A percentile compares a stretch with the other conserved stretches of the same genome.
These are phyloP conservation scores for Chascanopsetta lugubris DNA, from an alignment of 2,113 vertebrate genomes.

Conservation along the genomic window DNA sequence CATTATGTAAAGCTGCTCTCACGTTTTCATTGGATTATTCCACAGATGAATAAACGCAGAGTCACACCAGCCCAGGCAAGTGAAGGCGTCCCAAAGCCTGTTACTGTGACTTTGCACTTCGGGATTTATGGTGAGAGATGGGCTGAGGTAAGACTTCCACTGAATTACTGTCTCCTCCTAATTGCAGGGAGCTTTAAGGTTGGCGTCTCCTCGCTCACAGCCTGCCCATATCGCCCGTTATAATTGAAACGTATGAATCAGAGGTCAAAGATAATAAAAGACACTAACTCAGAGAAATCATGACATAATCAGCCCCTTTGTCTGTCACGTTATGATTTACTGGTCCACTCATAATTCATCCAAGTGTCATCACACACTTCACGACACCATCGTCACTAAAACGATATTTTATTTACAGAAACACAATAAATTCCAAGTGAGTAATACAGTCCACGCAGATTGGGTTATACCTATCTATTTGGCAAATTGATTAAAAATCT, in stretches of 20 bases:
- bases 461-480: slow-evolving; percentile 56
- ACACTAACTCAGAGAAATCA: neutral
- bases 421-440: slow-evolving; percentile 61
- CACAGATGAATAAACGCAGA: slow-evolving; percentile 18
- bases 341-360: slow-evolving; percentile 9
- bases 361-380: neutral
- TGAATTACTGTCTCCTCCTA: slow-evolving; percentile 4
- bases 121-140: slow-evolving; percentile 17
- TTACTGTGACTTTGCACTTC: slow-evolving; percentile 8
- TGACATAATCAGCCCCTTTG: neutral
- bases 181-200: neutral
- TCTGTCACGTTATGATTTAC: slow-evolving; percentile 5
- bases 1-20: slow-evolving; percentile 20
- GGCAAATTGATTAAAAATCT: slow-evolving; percentile 68
- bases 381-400: slow-evolving; percentile 57
- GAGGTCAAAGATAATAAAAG: neutral
- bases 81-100: slow-evolving; percentile 20
- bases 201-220: neutral
- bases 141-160: slow-evolving; percentile 1
- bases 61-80: slow-evolving; percentile 3
- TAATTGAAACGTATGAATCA: neutral
- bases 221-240: neutral
- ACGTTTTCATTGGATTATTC: slow-evolving; percentile 32
- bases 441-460: slow-evolving; percentile 43
- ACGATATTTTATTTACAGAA: slow-evolving; percentile 78